Percentiles rank a stretch among this genome's conserved stretches.
phyloP scores from a whole-genome alignment of 1,140 invertebrate genomes.

The Araneus ventricosus region DNA sequence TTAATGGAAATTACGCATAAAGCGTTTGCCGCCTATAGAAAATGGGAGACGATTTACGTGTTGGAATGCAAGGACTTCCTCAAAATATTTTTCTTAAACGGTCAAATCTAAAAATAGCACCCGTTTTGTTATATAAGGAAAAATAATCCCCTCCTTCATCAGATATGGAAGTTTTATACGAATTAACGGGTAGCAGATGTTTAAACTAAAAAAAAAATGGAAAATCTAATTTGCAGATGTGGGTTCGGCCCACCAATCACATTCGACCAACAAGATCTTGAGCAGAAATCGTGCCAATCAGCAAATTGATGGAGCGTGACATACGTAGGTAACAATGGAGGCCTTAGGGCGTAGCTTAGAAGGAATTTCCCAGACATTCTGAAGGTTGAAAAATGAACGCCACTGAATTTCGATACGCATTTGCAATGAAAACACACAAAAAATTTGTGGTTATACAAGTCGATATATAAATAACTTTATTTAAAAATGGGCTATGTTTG shows the following conservation, averaged over 20 bases:
- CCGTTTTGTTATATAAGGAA: too few relatives aligned
- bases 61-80: too few relatives aligned
- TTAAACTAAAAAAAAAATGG: neutral
- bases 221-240: neutral
- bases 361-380: neutral
- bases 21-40: too few relatives aligned
- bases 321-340: neutral
- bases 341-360: neutral
- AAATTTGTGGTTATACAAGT: neutral
- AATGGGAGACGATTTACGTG: too few relatives aligned
- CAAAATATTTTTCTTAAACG: too few relatives aligned
- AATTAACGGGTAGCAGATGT: neutral
- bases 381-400: neutral
- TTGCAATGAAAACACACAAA: neutral
- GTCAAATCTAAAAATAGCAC: too few relatives aligned
- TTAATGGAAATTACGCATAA: too few relatives aligned
- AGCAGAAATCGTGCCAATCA: neutral
- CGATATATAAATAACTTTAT: neutral
- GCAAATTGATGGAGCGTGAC: neutral
- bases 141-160: too few relatives aligned
- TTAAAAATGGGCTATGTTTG: neutral
- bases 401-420: neutral
- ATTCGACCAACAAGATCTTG: neutral
- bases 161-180: too few relatives aligned
- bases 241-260: neutral